Evolutionary conservation across 1,140 invertebrate genomes (phyloP), one percentile per base, ranked within the genome.

Genomic region (Achatina immaculata): DNA sequence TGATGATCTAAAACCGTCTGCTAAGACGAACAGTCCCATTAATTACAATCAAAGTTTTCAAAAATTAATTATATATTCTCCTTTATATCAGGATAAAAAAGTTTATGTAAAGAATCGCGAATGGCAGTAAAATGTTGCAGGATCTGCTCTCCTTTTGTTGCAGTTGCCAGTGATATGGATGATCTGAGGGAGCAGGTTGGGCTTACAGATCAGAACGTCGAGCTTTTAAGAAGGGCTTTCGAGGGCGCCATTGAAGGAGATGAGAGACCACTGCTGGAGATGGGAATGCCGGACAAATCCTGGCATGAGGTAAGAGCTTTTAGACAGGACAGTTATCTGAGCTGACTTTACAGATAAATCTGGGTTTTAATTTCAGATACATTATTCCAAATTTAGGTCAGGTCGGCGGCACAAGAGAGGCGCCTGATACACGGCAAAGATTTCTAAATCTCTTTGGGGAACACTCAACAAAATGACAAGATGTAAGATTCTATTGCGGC

Each of bases 231-330:
- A 16, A 81, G 82, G 45, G 90, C 86, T 4, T 87, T 90, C 65
- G 71, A 81, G 42, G 86, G 86, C 1, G 86, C 88, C 6, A 51
- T 84, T 28, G 84, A 89, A 72, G 87, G 87, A 28, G 87, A 90
- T 66, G 86, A 90, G 83, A 81, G 88, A 38, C 86, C 88, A 3
- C 81, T 90, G 69, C 65, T 85, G 45, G 85, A 80, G 51, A 81
- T 90, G 77, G 88, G 88, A 43, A 90, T 90, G 90, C 87, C 88
- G 1, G 85, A 89, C 62, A 81, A 84, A 38, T 86, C 86, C 38
- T 90, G 89, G 89, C 85, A 86, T 45, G 89, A 90, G 74, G 86
- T 88, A 72, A 74, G 78, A 19, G 11, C 14, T 11, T 14, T 28
- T n/a, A 34, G 14, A n/a, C 31, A 28, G 14, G 31, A 66, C 31